Evolutionary conservation across 1,140 invertebrate species (phyloP), one percentile per base, ranked within the genome.

Genomic region (Eupristina koningsbergeri): DNA sequence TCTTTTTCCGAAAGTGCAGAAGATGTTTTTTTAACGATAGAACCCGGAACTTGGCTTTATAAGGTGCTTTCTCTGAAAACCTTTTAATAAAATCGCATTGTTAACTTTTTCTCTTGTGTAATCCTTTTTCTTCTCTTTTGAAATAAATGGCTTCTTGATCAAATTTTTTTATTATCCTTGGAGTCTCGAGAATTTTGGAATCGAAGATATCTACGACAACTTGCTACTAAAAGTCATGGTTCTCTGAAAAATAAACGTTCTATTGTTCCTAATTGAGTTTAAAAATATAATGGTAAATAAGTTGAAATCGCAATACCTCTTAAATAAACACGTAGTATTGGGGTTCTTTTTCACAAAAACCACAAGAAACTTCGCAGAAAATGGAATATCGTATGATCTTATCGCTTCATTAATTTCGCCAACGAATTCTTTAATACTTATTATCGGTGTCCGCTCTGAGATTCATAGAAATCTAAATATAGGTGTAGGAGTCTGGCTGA

Each of bases 81-180:
- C 36, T 77, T 63, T 61, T 63, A 77, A 77, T 77, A 34, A 29
- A 78, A 78, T 78, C 19, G 8, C 39, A 17, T 34, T 50, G 8
- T 64, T 64, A 1, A 15, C 29, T 7, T 63, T 63, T 63, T 11
- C 13, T 8, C 26, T 76, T 58, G 29, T 3, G 45, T 8, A n/a
- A n/a, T 9, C 58, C 3, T n/a, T 77, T 41, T 26, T 36, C 26
- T 11, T 36, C 26, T 63, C 3, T 61, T 39, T 9, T 53, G 15
- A 77, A 36, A 77, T 34, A 29, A 26, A 77, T 8, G 50, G 39
- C 17, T 76, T 76, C 36, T 73, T 26, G 15, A 58, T 58, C 53
- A 53, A 53, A 9, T n/a, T n/a, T n/a, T 3, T 53, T 53, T 53
- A 15, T 53, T 53, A 53, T 53, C 50, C 50, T 45, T 53, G 50